phyloP scores from a whole-genome alignment of 2,797 vertebrate species.

The Diglossa cyanea region DNA sequence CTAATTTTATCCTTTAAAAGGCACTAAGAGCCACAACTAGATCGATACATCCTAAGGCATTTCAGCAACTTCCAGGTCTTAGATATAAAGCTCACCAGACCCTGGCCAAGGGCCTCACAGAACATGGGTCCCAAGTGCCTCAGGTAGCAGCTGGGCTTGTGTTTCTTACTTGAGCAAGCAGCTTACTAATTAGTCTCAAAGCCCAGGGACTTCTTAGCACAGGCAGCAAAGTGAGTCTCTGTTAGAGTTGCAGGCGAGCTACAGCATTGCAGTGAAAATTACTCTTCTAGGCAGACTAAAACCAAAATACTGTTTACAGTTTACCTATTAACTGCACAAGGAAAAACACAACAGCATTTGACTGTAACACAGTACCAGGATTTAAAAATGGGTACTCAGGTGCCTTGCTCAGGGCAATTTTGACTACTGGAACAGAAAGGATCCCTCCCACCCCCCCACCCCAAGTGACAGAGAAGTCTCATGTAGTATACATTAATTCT shows the following conservation, averaged over 20 bases:
- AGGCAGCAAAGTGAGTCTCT: neutral
- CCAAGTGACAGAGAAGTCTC: neutral
- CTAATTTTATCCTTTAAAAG: neutral
- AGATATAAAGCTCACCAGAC: neutral
- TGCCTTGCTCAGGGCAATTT: neutral
- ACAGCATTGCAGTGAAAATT: constrained; percentile 38
- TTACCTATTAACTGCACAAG: neutral
- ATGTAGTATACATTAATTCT: neutral
- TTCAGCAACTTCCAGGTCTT: neutral
- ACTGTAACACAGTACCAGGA: neutral
- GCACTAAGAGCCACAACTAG: neutral
- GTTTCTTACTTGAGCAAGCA: neutral
- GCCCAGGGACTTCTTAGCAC: neutral
- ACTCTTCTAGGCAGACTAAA: neutral
- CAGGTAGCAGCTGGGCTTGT: neutral
- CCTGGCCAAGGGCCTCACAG: neutral
- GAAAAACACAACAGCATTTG: neutral
- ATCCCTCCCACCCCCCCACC: neutral
- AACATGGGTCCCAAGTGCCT: neutral
- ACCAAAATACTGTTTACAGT: neutral
- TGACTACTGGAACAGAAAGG: neutral
- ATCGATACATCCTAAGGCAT: neutral
- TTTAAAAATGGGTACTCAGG: neutral
- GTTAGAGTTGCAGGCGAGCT: neutral
- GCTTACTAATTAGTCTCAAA: neutral